Percentiles rank a stretch among this genome's conserved stretches.
These are phyloP conservation scores for Telmatherina bonti DNA, from an alignment of 2,797 vertebrate genomes.

Conservation along the genomic window DNA sequence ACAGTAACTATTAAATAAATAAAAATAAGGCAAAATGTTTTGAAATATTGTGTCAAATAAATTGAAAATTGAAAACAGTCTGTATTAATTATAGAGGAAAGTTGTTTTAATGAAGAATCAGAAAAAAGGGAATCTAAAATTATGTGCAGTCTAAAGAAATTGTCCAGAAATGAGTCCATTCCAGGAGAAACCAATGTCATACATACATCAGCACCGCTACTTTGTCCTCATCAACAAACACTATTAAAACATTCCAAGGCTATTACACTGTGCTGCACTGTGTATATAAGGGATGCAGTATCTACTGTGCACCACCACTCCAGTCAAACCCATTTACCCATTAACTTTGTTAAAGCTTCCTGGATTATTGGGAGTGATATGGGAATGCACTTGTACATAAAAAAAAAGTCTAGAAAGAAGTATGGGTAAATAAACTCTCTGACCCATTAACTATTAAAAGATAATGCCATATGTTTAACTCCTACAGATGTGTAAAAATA, in stretches of 20 bases:
- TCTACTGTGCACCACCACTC: slow-evolving; percentile 10
- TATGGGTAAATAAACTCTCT: background rate
- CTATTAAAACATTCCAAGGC: slow-evolving; percentile 48
- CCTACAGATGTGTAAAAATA: too few relatives aligned
- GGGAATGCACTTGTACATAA: background rate
- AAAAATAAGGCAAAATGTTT: background rate
- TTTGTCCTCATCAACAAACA: slow-evolving; percentile 19
- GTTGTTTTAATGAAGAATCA: background rate
- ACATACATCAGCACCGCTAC: background rate
- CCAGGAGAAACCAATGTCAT: slow-evolving; percentile 4
- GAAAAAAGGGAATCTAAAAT: background rate
- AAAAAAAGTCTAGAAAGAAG: background rate
- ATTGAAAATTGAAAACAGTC: too few relatives aligned
- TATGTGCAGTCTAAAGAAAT: background rate
- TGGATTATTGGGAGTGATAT: background rate
- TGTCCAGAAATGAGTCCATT: slow-evolving; percentile 7
- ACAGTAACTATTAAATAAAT: background rate
- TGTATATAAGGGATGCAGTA: slow-evolving; percentile 32
- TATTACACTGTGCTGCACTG: slow-evolving; percentile 39
- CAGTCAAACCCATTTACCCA: slow-evolving; percentile 28
- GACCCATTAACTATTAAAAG: too few relatives aligned
- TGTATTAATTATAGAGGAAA: background rate
- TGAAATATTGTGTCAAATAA: background rate
- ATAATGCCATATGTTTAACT: too few relatives aligned
- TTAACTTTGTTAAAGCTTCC: slow-evolving; percentile 55